These are phyloP conservation scores for Lamellibrachia columna DNA, from an alignment of 2,888 invertebrate species.

Conservation along the genomic window DNA sequence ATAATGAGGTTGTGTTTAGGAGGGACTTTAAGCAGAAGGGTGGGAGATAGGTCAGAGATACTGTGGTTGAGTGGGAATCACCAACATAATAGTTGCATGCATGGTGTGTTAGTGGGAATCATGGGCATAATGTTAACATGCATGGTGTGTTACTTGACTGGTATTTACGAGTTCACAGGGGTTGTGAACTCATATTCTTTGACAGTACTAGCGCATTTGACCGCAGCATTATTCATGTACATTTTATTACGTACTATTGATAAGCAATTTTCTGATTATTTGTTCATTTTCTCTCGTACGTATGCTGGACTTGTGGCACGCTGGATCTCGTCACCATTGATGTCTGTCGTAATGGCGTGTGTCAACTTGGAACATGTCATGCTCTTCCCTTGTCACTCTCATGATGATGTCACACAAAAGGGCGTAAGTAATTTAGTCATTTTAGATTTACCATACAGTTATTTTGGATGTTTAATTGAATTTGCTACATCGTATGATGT, in stretches of 20 bases:
- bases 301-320: background rate
- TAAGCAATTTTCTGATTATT: background rate
- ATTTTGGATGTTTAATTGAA: background rate
- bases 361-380: background rate
- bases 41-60: background rate
- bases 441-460: background rate
- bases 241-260: background rate
- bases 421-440: background rate
- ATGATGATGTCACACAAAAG: background rate
- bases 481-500: no score
- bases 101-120: background rate
- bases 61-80: background rate
- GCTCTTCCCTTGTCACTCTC: background rate
- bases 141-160: background rate
- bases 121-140: background rate
- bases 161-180: no score
- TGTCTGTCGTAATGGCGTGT: background rate
- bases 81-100: background rate
- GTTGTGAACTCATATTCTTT: background rate
- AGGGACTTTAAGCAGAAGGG: background rate
- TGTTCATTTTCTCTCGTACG: background rate
- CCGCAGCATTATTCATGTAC: background rate
- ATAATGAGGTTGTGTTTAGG: slow-evolving; percentile 8
- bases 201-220: background rate
- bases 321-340: background rate